Evolutionary conservation across 2,888 invertebrate genomes (phyloP), one percentile per base, ranked within the genome.

Genomic region (Pomacea canaliculata): DNA sequence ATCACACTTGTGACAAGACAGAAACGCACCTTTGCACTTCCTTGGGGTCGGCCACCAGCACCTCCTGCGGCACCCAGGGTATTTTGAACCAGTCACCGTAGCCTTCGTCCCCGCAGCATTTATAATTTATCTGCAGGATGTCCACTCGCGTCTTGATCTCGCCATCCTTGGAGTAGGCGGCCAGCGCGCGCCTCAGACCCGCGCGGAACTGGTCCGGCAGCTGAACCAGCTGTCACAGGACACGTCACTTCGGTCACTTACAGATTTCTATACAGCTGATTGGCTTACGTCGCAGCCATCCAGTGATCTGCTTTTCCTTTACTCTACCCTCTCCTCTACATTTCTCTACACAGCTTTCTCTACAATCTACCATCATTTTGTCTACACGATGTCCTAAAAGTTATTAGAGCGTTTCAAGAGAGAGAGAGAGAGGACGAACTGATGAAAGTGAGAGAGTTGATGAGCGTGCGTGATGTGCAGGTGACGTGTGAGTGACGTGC

Each of bases 71-170:
- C 9, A 85, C 80, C 89, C 89, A 89, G 19, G 81, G 37, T 16
- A 86, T 77, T n/a, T 71, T 65, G 78, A 89, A 90, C 89, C 89
- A 90, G 73, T 89, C 89, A 8, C 81, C 80, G 79, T 88, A 89
- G 19, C 82, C 80, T 7, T 77, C 79, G 76, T 85, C 86, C 23
- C 90, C 90, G 81, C 90, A 90, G 78, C 90, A 90, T 65, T 70
- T 70, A 77, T 83, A 88, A n/a, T 83, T 78, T 68, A 86, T 83
- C 78, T 90, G 90, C 62, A 89, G 78, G 9, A 73, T 56, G 79
- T 90, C 90, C 60, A 89, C 78, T n/a, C 85, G 81, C 19, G 76
- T 73, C 77, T 90, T 90, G 59, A 85, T 78, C 46, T 77, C 76
- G 9, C 70, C 68, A 49, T 86, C 83, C n/a, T 73, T 78, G 60